Evolutionary conservation across 2,113 vertebrate species (phyloP).

Genomic region (Pongo abelii): DNA sequence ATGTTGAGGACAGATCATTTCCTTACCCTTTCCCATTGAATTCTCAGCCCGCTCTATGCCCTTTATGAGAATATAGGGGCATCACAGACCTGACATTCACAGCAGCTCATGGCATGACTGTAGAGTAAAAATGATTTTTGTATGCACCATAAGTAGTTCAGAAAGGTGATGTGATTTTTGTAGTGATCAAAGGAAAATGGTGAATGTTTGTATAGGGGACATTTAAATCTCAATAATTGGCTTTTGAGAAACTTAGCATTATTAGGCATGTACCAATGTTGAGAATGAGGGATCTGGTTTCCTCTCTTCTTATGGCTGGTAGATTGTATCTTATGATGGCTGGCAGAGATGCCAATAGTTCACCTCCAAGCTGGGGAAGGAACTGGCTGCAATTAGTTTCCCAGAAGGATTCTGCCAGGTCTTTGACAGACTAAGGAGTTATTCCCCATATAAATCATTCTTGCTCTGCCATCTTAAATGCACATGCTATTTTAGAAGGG

Average conservation of each 20-base stretch:
- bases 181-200: not conserved
- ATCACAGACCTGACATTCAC: not conserved
- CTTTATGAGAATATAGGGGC: not conserved
- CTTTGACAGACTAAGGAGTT: slow-evolving; percentile 66
- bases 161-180: not conserved
- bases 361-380: not conserved
- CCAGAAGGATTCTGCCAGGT: slow-evolving; percentile 57
- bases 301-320: not conserved
- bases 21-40: not conserved
- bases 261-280: not conserved
- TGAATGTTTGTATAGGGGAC: not conserved
- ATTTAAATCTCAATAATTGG: not conserved
- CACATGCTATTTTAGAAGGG: slow-evolving; percentile 60
- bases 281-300: not conserved
- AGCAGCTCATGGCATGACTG: not conserved
- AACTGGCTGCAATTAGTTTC: slow-evolving; percentile 60
- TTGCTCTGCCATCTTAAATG: slow-evolving; percentile 68
- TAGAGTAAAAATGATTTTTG: not conserved
- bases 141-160: not conserved
- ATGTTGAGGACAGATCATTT: not conserved
- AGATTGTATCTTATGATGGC: not conserved
- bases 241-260: not conserved
- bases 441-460: slow-evolving; percentile 61
- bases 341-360: not conserved
- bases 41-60: not conserved